Base-by-base conservation (phyloP, 2,888 invertebrate genomes). In the Epirrita christyi region DNA sequence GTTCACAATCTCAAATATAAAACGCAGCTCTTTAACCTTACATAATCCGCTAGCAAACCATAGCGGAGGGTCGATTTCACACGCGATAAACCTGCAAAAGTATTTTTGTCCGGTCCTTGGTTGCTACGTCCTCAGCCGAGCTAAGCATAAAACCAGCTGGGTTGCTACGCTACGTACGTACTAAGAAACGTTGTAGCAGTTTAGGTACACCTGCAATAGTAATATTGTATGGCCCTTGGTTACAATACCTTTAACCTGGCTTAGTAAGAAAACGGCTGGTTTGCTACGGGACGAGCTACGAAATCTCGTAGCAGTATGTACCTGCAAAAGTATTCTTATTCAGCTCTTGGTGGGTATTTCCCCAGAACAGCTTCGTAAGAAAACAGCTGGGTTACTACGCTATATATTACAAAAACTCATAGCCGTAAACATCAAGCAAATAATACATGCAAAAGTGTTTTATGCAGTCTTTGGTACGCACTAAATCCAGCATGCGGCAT, bases 61-160 rank as follows among this genome's bases (percentile, higher is more conserved):
- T 76, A 63, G 73, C 67, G 64, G 67, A 71, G 76, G 77, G 76
- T 76, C 72, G 78, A 83, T 81, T 83, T 83, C 75, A 83, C 82
- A 80, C 78, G 78, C 81, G 82, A 83, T 82, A 83, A 83, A 80
- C 78, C 73, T 73, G 73, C 71, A 75, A 78, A 80, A 75, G 77
- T 79, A 79, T 78, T 75, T 79, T 76, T 67, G 72, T 72, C 68
- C 72, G 71, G 72, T 66, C 70, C 68, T 70, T 67, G 72, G 70
- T 69, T 65, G 67, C 64, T 67, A 67, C 65, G 68, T 66, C 61
- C 64, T 57, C 32, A 47, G 15, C 5, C 9, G 14, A 59, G 59
- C 59, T 55, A n/a, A 51, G 27, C 15, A 27, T 29, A 3, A 5
- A 14, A 42, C 43, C 46, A 55, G 53, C 53, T 53, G 14, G 46